Conservation (phyloP, 2,888 invertebrate genomes). For the Rugalucina vietnamica region DNA sequence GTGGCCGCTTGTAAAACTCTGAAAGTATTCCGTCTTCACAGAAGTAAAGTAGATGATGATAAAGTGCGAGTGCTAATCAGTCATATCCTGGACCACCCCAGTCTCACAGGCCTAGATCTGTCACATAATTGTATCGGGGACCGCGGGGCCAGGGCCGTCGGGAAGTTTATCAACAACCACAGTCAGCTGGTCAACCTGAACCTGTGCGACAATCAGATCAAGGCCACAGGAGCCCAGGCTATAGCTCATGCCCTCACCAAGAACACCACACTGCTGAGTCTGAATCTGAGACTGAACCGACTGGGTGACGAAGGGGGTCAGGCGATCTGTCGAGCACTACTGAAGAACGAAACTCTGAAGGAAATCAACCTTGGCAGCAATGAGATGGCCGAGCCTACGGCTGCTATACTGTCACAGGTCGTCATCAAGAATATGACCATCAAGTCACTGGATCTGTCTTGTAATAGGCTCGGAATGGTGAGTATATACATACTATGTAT, state of each 20-base stretch:
- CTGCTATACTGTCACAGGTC: slow-evolving; percentile 81
- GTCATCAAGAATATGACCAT: slow-evolving; percentile 81
- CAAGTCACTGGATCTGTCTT: slow-evolving; percentile 81
- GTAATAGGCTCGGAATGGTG: slow-evolving; percentile 83
- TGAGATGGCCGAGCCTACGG: slow-evolving; percentile 83
- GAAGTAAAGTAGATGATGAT: slow-evolving; percentile 84
- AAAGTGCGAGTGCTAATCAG: slow-evolving; percentile 83
- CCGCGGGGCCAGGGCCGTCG: slow-evolving; percentile 83
- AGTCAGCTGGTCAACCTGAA: slow-evolving; percentile 80
- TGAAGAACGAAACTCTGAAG: slow-evolving; percentile 81
- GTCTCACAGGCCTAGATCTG: slow-evolving; percentile 81
- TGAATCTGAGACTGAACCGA: slow-evolving; percentile 82
- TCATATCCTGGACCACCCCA: slow-evolving; percentile 83
- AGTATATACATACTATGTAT: too few species aligned
- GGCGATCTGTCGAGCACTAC: slow-evolving; percentile 81
- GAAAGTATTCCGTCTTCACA: slow-evolving; percentile 79
- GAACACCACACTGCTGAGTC: slow-evolving; percentile 78
- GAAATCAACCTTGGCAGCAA: slow-evolving; percentile 83
- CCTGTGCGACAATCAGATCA: slow-evolving; percentile 82
- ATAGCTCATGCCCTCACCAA: slow-evolving; percentile 83
- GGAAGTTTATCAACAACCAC: slow-evolving; percentile 83
- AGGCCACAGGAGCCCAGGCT: slow-evolving; percentile 83
- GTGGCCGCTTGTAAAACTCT: slow-evolving; percentile 81
- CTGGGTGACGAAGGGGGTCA: slow-evolving; percentile 84
- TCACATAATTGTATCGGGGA: slow-evolving; percentile 84